phyloP scores from a whole-genome alignment of 2,888 invertebrate species.

The Apamea crenata region DNA sequence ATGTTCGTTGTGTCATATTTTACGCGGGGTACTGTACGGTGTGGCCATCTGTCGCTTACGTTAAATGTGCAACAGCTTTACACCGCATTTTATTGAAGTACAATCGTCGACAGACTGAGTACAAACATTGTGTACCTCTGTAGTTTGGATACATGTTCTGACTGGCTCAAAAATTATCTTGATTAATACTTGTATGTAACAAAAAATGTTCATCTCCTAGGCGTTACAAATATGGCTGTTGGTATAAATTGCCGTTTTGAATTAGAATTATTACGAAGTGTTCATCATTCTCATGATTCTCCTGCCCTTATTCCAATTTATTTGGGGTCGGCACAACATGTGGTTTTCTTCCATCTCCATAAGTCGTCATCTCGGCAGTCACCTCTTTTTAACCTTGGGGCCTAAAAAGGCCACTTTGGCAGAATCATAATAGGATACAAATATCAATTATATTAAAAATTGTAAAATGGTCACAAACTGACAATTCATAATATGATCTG shows the following conservation, averaged over 20 bases:
- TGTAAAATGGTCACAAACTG: too few relatives aligned
- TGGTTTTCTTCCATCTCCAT: neutral
- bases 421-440: too few relatives aligned
- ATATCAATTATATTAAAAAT: too few relatives aligned
- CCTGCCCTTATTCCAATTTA: neutral
- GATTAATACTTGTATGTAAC: neutral
- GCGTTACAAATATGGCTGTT: neutral
- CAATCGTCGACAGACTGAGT: slow-evolving; percentile 80
- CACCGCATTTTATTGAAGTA: slow-evolving; percentile 67
- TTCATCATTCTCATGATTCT: neutral
- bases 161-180: neutral
- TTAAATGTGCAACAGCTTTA: slow-evolving; percentile 45
- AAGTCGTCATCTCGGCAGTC: neutral
- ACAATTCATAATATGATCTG: too few relatives aligned
- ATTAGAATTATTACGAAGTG: neutral
- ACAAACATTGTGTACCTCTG: slow-evolving; percentile 76
- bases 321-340: neutral
- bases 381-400: neutral
- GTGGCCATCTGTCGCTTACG: slow-evolving; percentile 38
- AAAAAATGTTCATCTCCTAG: neutral
- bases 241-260: neutral
- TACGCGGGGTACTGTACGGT: neutral
- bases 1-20: slow-evolving; percentile 7
- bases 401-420: too few relatives aligned
- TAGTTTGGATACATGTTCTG: slow-evolving; percentile 56